These are phyloP conservation scores for Nymphalis urticae DNA, from an alignment of 2,888 invertebrate genomes.

Conservation along the genomic window DNA sequence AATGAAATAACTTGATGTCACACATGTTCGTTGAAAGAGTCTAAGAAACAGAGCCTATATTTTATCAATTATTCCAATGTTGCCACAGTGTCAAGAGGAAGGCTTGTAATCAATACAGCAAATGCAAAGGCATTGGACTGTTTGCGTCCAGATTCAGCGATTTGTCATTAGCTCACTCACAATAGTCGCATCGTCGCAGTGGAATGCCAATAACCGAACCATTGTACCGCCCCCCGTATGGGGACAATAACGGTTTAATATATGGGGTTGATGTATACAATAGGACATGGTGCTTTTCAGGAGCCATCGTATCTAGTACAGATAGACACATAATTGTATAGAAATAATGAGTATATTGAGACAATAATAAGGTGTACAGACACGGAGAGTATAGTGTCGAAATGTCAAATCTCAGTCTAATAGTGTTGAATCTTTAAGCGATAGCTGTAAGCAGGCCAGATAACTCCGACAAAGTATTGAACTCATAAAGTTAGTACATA, in stretches of 20 bases:
- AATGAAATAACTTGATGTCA: no score
- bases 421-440: no score
- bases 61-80: background rate
- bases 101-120: conserved; percentile 29
- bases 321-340: no score
- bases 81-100: conserved; percentile 5
- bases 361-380: no score
- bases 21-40: no score
- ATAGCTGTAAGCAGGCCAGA: no score
- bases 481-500: no score
- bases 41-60: no score
- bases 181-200: conserved; percentile 59
- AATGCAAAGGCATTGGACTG: conserved; percentile 30
- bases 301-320: background rate
- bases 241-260: conserved; percentile 48
- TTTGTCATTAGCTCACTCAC: conserved; percentile 69
- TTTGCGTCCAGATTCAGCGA: conserved; percentile 60
- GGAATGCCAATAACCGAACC: conserved; percentile 73
- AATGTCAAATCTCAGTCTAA: no score
- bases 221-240: conserved; percentile 58
- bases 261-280: conserved; percentile 32
- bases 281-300: conserved; percentile 12
- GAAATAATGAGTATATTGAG: no score
- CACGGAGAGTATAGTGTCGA: no score
- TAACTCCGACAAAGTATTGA: no score